A percentile compares a stretch with the other conserved stretches of the same genome.
Evolutionary conservation across 2,888 invertebrate species (phyloP).

Genomic region (Monochamus alternatus): DNA sequence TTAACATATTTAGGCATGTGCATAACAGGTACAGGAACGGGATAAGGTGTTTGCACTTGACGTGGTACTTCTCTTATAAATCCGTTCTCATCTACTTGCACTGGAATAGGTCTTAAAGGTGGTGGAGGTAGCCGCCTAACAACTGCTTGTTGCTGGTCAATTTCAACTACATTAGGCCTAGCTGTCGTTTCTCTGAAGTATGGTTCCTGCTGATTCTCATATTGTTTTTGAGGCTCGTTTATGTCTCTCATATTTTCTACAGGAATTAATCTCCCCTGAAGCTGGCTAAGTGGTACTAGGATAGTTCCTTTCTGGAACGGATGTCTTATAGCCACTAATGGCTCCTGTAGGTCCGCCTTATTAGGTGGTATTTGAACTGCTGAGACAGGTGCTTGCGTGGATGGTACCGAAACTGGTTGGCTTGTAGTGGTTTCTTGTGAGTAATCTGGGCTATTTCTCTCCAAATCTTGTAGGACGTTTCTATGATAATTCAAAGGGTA

Average conservation of each 20-base stretch:
- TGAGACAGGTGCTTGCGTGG: conserved; percentile 74
- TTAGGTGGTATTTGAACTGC: conserved; percentile 73
- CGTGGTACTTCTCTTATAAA: conserved; percentile 63
- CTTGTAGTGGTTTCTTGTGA: conserved; percentile 69
- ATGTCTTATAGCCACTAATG: conserved; percentile 70
- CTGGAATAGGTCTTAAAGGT: conserved; percentile 65
- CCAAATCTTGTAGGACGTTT: conserved; percentile 39
- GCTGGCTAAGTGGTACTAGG: conserved; percentile 66
- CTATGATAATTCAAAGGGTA: conserved; percentile 57
- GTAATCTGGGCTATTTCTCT: conserved; percentile 58
- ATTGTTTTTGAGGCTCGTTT: conserved; percentile 55
- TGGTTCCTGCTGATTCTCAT: conserved; percentile 54
- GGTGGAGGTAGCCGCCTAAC: conserved; percentile 56
- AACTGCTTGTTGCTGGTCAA: conserved; percentile 63
- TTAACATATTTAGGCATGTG: conserved; percentile 53
- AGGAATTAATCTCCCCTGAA: conserved; percentile 62
- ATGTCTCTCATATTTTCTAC: conserved; percentile 54
- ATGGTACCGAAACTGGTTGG: conserved; percentile 69
- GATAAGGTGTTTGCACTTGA: conserved; percentile 49
- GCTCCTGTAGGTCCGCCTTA: conserved; percentile 59
- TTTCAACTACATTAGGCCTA: conserved; percentile 57
- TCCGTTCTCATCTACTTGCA: conserved; percentile 68
- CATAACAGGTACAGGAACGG: conserved; percentile 52
- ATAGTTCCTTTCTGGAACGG: conserved; percentile 66
- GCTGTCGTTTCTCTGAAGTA: conserved; percentile 55